Conservation (phyloP, 2,888 invertebrate species). For the Pheosia tremula region DNA sequence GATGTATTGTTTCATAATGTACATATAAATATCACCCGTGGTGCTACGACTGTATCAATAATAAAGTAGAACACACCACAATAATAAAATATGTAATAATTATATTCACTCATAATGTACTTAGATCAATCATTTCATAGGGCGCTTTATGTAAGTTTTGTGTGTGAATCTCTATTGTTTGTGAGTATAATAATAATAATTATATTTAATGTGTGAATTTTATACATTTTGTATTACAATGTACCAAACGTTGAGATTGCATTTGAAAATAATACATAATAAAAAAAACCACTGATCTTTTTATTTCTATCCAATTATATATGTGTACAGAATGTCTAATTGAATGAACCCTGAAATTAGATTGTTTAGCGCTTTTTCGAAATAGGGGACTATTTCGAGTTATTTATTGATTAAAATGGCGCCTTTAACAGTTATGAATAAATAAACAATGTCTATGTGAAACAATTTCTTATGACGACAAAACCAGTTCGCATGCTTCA, state of each 20-base stretch:
- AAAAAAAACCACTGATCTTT: constrained; percentile 54
- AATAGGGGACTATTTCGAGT: too few relatives aligned
- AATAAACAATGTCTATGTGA: too few relatives aligned
- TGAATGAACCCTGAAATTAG: too few relatives aligned
- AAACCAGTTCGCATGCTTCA: too few relatives aligned
- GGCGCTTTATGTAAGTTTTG: constrained; percentile 52
- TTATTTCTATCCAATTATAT: constrained; percentile 45
- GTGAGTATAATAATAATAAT: constrained; percentile 47
- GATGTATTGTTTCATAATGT: constrained; percentile 13
- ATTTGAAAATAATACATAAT: constrained; percentile 77
- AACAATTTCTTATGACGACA: too few relatives aligned
- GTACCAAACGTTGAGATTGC: constrained; percentile 82
- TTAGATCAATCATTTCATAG: constrained; percentile 35
- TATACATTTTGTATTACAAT: constrained; percentile 81
- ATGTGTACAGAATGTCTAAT: constrained; percentile 5
- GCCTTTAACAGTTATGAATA: too few relatives aligned
- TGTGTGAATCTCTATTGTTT: constrained; percentile 68
- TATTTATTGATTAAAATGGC: too few relatives aligned
- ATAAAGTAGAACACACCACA: constrained; percentile 28
- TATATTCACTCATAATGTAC: constrained; percentile 36
- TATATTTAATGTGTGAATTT: constrained; percentile 70
- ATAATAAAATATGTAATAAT: constrained; percentile 27
- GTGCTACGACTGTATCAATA: constrained; percentile 44
- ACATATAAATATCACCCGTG: constrained; percentile 35
- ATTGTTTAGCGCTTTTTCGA: too few relatives aligned